These are phyloP conservation scores for Balaeniceps rex DNA, from an alignment of 2,113 vertebrate genomes.

Conservation along the genomic window DNA sequence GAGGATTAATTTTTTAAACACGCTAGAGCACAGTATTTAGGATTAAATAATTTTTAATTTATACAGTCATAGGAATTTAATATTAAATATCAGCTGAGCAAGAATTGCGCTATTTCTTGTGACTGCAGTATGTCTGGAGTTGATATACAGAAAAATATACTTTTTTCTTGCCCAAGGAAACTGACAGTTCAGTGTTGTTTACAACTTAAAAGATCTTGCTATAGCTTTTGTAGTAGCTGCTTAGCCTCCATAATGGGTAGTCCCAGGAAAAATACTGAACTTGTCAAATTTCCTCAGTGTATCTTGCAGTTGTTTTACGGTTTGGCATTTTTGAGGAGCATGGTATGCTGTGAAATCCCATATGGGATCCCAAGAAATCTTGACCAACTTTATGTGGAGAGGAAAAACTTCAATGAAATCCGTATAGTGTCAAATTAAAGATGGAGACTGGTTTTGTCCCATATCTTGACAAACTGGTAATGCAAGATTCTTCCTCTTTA, in stretches of 20 bases:
- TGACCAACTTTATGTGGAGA: neutral
- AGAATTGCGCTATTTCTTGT: neutral
- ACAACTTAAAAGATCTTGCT: neutral
- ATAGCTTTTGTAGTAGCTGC: neutral
- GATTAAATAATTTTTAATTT: neutral
- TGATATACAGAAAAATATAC: neutral
- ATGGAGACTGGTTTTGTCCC: slow-evolving; percentile 39
- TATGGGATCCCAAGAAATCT: neutral
- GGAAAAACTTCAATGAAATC: neutral
- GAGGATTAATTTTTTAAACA: neutral
- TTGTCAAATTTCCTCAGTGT: neutral
- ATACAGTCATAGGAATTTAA: neutral
- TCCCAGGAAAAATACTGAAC: neutral
- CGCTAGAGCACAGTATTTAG: neutral
- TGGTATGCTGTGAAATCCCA: neutral
- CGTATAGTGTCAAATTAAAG: neutral
- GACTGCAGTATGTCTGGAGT: neutral
- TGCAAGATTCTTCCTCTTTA: slow-evolving; percentile 44
- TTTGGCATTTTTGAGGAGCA: neutral
- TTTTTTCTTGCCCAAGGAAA: neutral
- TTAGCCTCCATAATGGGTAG: neutral
- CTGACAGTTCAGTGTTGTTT: neutral
- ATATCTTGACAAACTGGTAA: slow-evolving; percentile 25
- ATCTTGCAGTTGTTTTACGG: neutral
- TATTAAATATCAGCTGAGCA: neutral